These are phyloP conservation scores for Otis tarda DNA, from an alignment of 2,113 vertebrate species.

Conservation along the genomic window DNA sequence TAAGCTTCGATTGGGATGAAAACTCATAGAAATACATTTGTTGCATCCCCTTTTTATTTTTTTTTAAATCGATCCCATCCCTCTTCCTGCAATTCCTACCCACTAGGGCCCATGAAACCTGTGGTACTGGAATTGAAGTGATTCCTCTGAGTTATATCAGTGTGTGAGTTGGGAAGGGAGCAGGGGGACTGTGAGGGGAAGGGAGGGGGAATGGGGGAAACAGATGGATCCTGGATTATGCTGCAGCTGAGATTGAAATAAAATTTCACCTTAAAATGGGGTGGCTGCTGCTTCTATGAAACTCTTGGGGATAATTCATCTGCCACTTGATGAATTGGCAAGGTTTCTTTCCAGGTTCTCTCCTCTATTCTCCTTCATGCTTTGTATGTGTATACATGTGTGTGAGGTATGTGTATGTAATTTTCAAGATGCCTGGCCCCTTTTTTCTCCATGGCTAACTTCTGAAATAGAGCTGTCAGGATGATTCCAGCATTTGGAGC, in stretches of 20 bases:
- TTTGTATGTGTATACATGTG: conserved; percentile 42
- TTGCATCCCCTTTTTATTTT: background rate
- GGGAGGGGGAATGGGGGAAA: background rate
- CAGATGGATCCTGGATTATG: conserved; percentile 32
- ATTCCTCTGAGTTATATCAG: background rate
- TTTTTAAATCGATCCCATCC: background rate
- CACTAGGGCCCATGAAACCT: background rate
- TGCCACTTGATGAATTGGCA: conserved; percentile 34
- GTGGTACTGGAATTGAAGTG: background rate
- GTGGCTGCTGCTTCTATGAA: conserved; percentile 11
- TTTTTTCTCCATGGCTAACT: conserved; percentile 64
- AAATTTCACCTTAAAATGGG: conserved; percentile 50
- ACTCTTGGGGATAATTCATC: conserved; percentile 38
- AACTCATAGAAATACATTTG: background rate
- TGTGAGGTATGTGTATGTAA: conserved; percentile 38
- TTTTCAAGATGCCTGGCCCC: conserved; percentile 56
- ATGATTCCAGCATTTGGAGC: conserved; percentile 53
- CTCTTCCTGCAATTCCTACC: background rate
- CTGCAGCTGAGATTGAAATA: conserved; percentile 39
- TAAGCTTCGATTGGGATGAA: background rate
- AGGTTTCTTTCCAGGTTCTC: conserved; percentile 21
- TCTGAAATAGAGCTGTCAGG: conserved; percentile 68
- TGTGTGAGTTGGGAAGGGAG: conserved; percentile 1
- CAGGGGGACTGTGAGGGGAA: background rate
- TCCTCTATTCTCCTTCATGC: conserved; percentile 19